Conservation (phyloP, 2,888 invertebrate genomes). For the Heliconius erato region DNA sequence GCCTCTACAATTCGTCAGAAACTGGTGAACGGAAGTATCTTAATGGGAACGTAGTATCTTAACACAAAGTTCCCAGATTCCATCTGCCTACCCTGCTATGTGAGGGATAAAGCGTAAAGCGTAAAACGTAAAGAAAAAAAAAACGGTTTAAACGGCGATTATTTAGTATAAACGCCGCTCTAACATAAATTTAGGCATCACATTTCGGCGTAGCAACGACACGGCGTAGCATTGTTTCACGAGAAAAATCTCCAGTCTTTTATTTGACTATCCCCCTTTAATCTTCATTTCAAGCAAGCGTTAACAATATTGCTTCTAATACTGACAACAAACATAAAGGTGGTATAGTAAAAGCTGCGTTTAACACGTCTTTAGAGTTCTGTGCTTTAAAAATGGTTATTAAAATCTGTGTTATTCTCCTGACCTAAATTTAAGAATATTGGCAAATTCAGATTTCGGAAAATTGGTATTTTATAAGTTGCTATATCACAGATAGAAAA, state of each 20-base stretch:
- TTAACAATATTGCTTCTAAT: slow-evolving; percentile 36
- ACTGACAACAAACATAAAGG: slow-evolving; percentile 9
- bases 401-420: no score
- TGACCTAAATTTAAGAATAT: no score
- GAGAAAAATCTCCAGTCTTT: slow-evolving; percentile 35
- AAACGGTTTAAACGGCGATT: neutral
- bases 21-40: no score
- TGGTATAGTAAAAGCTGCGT: neutral
- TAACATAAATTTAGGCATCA: slow-evolving; percentile 28
- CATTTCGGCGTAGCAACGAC: slow-evolving; percentile 19
- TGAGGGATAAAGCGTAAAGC: no score
- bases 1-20: no score
- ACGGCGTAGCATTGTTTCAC: slow-evolving; percentile 36
- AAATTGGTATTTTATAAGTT: no score
- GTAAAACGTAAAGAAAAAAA: no score
- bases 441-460: no score
- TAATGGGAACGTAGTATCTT: no score
- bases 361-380: neutral
- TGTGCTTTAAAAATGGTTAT: neutral
- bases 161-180: neutral
- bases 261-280: slow-evolving; percentile 35
- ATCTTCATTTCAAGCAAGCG: slow-evolving; percentile 36
- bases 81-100: no score
- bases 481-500: no score
- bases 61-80: no score